These are phyloP conservation scores for Xiphophorus maculatus DNA, from an alignment of 2,113 vertebrate species.

Conservation along the genomic window DNA sequence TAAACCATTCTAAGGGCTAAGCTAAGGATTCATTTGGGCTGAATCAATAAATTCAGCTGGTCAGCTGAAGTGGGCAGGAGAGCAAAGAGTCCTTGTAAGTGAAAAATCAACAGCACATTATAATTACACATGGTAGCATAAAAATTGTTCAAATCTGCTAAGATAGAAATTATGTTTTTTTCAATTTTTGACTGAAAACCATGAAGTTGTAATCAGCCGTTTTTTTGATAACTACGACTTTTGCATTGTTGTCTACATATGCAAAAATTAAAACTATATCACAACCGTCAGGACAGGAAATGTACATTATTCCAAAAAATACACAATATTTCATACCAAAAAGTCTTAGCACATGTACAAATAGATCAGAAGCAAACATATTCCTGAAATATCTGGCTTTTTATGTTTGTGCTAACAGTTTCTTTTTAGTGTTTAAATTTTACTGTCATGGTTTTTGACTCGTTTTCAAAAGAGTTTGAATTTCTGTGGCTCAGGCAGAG, in stretches of 20 bases:
- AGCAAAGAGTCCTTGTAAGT: neutral
- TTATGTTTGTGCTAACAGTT: neutral
- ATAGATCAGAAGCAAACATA: neutral
- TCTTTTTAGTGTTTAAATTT: no score
- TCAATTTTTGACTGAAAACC: neutral
- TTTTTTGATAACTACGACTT: no score
- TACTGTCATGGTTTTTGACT: no score
- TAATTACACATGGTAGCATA: neutral
- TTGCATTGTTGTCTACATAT: no score
- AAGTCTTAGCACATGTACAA: neutral
- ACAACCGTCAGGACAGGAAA: no score
- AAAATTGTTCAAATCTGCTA: neutral
- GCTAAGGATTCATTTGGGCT: neutral
- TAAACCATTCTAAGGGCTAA: neutral
- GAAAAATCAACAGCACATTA: neutral
- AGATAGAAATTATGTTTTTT: neutral
- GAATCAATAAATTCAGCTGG: neutral
- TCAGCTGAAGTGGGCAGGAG: neutral
- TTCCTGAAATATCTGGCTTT: neutral
- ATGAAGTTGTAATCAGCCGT: no score
- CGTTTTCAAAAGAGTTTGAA: neutral
- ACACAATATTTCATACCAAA: neutral
- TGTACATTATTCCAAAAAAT: no score
- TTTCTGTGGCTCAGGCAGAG: neutral
- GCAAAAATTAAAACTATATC: no score